Evolutionary conservation across 2,113 vertebrate species (phyloP), one percentile per base, ranked within the genome.

Genomic region (Myotis yumanensis): DNA sequence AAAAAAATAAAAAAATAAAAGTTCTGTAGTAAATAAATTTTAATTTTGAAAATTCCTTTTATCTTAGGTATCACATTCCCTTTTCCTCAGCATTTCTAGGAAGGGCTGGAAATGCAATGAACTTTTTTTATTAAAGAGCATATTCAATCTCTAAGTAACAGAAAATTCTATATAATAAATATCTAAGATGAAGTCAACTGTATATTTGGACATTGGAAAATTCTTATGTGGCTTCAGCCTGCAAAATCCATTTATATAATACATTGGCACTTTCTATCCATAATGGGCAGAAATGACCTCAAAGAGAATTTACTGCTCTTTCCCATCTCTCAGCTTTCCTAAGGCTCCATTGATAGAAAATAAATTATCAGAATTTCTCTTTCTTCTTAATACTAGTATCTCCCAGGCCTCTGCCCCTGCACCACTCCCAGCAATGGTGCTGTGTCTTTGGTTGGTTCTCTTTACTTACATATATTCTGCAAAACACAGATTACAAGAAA

Each of bases 81-180:
- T 86, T 91, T 89, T 93, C n/a, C 57, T 62, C 52, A 66, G 9
- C 22, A 23, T 90, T 86, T 94, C 28, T 43, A 12, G 11, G 22
- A 72, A 92, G 22, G 46, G 14, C 4, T 89, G 37, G 86, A 94
- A 82, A 66, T 73, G 2, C 11, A 91, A 75, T 32, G 6, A 69
- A 12, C 17, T 71, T 28, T 48, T 51, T 62, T 72, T 62, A 25
- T 22, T 62, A 80, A 7, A 9, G 1, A 72, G 11, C 10, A 23
- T 52, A 68, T 88, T 85, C 37, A 85, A 88, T 85, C 32, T 79
- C 25, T n/a, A 37, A 91, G 20, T 48, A 93, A 52, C 14, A 92
- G 11, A 54, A 66, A 87, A 88, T 51, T 88, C 22, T 80, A 18
- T 37, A 73, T n/a, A 71, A 86, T n/a, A 76, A 80, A 54, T 91